Percentiles rank a stretch among this genome's conserved stretches.
Evolutionary conservation across 2,888 invertebrate genomes (phyloP).

Genomic region (Gari tellinella): DNA sequence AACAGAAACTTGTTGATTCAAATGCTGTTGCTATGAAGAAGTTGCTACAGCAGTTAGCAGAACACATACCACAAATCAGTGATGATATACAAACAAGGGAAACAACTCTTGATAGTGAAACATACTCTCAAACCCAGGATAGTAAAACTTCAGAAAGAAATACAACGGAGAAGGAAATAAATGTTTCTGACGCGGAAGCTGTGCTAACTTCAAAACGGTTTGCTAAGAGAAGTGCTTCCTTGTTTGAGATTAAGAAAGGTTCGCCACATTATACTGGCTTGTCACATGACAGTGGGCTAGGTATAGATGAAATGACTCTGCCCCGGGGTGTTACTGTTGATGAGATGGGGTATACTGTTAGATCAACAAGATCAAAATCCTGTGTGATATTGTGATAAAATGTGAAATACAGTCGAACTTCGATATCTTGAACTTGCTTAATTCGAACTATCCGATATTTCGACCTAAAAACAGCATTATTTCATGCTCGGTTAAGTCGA

Average conservation of each 20-base stretch:
- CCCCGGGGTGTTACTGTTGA: constrained; percentile 29
- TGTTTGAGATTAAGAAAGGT: constrained; percentile 23
- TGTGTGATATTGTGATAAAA: constrained; percentile 45
- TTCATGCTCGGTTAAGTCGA: too few relatives aligned
- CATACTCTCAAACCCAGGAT: too few relatives aligned
- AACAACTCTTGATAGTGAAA: too few relatives aligned
- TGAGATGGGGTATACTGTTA: constrained; percentile 42
- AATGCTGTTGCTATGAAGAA: neutral
- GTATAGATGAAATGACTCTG: neutral
- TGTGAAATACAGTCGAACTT: too few relatives aligned
- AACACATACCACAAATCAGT: neutral
- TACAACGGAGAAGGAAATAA: too few relatives aligned
- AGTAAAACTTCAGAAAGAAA: too few relatives aligned
- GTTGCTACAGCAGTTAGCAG: constrained; percentile 1
- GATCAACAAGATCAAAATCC: constrained; percentile 47
- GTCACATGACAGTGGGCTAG: too few relatives aligned
- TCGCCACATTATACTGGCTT: neutral
- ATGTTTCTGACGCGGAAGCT: too few relatives aligned
- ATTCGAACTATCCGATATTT: too few relatives aligned
- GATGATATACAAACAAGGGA: neutral
- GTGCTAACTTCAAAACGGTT: neutral
- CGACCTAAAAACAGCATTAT: too few relatives aligned
- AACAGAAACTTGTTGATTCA: constrained; percentile 6
- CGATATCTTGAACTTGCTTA: too few relatives aligned
- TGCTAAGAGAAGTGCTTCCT: constrained; percentile 8